Evolutionary conservation across 2,113 vertebrate species (phyloP), one percentile per base, ranked within the genome.

Genomic region (Abramis brama): DNA sequence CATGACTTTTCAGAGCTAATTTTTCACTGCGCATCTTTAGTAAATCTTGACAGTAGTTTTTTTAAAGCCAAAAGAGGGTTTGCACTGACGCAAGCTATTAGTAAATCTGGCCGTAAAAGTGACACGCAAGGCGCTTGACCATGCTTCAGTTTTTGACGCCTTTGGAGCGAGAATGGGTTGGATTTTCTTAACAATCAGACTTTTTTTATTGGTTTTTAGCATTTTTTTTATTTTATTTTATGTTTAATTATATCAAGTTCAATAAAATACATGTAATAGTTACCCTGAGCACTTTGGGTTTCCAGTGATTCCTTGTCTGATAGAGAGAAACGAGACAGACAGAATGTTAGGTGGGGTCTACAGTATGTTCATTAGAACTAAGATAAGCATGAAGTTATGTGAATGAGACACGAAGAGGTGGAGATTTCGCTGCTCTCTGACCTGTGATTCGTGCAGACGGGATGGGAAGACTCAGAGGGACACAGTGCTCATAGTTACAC

Each of bases 401-500:
- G 21, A 17, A 43, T 64, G 78, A 80, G 23, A 80, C n/a, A 30
- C 21, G 60, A 66, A 12, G 59, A 83, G 39, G 66, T 1, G 13
- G 25, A 30, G 27, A 5, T 19, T 33, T 10, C 10, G 5, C 52
- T 21, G 79, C 71, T 21, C 43, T 36, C 88, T 43, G 84, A 86
- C 86, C 96, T 91, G 95, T 95, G 89, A 97, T 96, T 86, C 95
- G 91, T 84, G 96, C 96, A 4, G 98, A 99, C 23, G 96, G 94
- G 80, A 98, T 92, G 15, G 98, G 98, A 82, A 99, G 94, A 90
- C 98, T 99, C 87, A 99, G 92, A 64, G 97, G 97, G 85, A 99
- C 97, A 87, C 98, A 99, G 91, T 99, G 98, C 87, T 99, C 98
- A 1, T 99, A 96, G 88, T 97, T 97, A 87, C 98, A 99, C 79